Base-by-base conservation (phyloP, 1,140 invertebrate species). In the Thaumetopoea pityocampa region DNA sequence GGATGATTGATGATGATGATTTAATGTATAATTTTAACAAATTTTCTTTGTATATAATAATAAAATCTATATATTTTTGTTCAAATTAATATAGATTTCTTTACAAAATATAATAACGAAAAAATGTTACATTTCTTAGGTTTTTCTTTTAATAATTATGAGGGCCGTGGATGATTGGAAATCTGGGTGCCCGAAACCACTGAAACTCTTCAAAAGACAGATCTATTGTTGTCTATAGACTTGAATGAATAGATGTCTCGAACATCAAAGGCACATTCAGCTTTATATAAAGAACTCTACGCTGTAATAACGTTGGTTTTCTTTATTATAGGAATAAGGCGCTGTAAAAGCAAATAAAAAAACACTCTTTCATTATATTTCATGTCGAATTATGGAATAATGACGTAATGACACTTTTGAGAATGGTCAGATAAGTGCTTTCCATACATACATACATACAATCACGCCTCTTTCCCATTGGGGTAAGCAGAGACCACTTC, bases 191-290 rank as follows among this genome's bases (percentile, higher is more conserved):
- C 33, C 35, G 34, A 49, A 52, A 60, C 35, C 33, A 29, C 47
- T 36, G 42, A 50, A 55, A 61, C 49, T 47, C 38, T 54, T 42
- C 50, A 54, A 47, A 50, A 41, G 33, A 42, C 30, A 49, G 27
- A 40, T 50, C 58, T 58, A 53, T 59, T 66, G 48, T 59, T 51
- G 42, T 49, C 36, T 44, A 35, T 46, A 27, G 49, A 42, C 34
- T 51, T 52, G 36, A 57, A 54, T 55, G 37, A 56, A 65, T 56
- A 55, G 48, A 56, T 43, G 46, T 56, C 29, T 41, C 22, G 16
- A 41, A 37, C 45, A 54, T 66, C 58, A 69, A 65, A 66, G 58
- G 36, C 38, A 46, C 33, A 51, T 50, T 43, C 27, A 32, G 42
- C 42, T 49, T 50, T 56, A 38, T 58, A 30, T 38, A 45, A 44